Conservation (phyloP, 2,888 invertebrate genomes). For the Drosophila subquinaria region DNA sequence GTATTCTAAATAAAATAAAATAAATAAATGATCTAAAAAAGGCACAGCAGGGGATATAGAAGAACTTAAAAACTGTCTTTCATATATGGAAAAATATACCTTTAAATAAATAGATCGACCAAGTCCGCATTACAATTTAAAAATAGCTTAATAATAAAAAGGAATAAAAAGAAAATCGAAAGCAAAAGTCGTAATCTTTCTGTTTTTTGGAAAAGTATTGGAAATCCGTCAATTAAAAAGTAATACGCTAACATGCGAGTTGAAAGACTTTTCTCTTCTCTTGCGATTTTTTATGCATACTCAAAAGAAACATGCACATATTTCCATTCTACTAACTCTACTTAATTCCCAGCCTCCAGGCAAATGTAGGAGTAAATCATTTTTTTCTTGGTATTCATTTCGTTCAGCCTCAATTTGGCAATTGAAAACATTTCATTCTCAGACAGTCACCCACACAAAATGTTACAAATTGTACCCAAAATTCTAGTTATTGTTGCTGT, state of each 20-base stretch:
- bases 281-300: conserved; percentile 8
- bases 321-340: background rate
- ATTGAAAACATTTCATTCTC: conserved; percentile 64
- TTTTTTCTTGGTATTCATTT: conserved; percentile 41
- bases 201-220: background rate
- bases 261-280: conserved; percentile 35
- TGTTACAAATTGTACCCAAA: conserved; percentile 58
- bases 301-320: conserved; percentile 7
- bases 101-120: background rate
- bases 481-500: conserved; percentile 42
- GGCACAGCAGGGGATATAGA: background rate
- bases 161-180: background rate
- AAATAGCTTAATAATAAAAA: background rate
- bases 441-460: conserved; percentile 52
- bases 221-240: conserved; percentile 26
- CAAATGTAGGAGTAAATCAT: conserved; percentile 13
- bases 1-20: too few species aligned
- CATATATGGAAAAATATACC: background rate
- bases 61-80: background rate
- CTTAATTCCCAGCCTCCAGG: conserved; percentile 28
- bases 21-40: background rate
- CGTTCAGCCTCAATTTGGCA: conserved; percentile 50
- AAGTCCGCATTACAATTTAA: background rate
- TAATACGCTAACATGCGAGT: background rate
- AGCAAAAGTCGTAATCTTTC: background rate